phyloP scores from a whole-genome alignment of 2,113 vertebrate species.

The Tenrec ecaudatus region DNA sequence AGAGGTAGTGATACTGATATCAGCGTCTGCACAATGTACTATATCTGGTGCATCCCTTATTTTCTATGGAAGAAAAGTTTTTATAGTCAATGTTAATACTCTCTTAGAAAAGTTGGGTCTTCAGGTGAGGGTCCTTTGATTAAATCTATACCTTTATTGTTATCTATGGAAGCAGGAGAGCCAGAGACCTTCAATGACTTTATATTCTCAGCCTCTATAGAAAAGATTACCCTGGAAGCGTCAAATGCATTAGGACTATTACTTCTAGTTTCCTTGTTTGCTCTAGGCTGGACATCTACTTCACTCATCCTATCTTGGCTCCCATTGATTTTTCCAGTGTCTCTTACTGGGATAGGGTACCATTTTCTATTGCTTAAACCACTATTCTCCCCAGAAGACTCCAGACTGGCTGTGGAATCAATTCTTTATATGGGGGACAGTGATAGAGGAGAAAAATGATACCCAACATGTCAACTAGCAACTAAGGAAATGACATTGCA shows the following conservation, averaged over 20 bases:
- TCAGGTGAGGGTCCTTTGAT: no score
- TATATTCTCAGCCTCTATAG: background rate
- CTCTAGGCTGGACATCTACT: background rate
- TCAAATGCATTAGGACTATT: background rate
- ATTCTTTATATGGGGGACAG: background rate
- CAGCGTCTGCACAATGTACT: no score
- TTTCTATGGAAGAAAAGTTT: no score
- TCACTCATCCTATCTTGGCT: background rate
- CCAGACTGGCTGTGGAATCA: background rate
- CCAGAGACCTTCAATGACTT: no score
- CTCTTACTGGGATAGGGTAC: background rate
- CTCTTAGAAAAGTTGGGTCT: no score
- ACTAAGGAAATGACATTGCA: background rate
- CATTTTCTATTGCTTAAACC: background rate
- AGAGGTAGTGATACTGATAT: no score
- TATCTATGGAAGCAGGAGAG: no score
- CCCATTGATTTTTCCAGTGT: background rate
- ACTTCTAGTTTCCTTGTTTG: background rate
- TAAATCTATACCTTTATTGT: no score
- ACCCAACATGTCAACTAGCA: background rate
- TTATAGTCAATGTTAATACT: no score
- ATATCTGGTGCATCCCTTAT: no score
- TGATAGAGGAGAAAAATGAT: background rate
- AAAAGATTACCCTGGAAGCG: background rate
- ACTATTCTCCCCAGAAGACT: background rate